These are phyloP conservation scores for Slavum lentiscoides DNA, from an alignment of 2,888 invertebrate species.

Conservation along the genomic window DNA sequence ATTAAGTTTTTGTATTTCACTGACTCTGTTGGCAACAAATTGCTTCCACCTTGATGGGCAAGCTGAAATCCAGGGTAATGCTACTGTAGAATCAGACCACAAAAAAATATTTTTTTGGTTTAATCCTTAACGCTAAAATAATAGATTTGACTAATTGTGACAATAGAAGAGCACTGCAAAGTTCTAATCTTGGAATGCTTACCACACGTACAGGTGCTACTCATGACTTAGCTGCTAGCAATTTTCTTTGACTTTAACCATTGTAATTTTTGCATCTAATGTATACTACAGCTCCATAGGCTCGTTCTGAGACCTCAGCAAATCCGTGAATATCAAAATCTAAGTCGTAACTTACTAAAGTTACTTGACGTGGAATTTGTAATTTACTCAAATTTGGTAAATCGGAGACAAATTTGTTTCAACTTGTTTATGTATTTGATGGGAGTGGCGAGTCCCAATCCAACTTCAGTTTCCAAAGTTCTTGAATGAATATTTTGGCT, in stretches of 20 bases:
- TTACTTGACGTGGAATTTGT: conserved; percentile 53
- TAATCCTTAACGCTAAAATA: not conserved
- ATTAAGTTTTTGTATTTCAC: conserved; percentile 53
- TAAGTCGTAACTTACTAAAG: conserved; percentile 7
- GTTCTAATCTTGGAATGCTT: conserved; percentile 13
- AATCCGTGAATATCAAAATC: conserved; percentile 56
- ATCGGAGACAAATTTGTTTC: conserved; percentile 26
- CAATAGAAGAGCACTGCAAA: conserved; percentile 31
- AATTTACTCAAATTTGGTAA: conserved; percentile 53
- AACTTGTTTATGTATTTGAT: not conserved
- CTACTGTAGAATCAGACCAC: conserved; percentile 32
- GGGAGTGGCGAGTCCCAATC: not conserved
- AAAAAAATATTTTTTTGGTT: not conserved
- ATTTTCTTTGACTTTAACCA: not conserved
- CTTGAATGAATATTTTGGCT: conserved; percentile 54
- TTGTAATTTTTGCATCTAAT: not conserved
- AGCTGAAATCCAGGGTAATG: conserved; percentile 41
- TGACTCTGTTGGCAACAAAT: conserved; percentile 57
- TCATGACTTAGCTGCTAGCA: not conserved
- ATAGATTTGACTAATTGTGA: conserved; percentile 2
- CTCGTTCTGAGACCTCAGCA: conserved; percentile 55
- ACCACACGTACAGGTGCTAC: not conserved
- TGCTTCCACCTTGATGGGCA: conserved; percentile 56
- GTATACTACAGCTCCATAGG: conserved; percentile 55
- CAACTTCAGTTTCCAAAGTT: not conserved